Evolutionary conservation across 2,888 invertebrate species (phyloP).

Genomic region (Stegana nigrithorax): DNA sequence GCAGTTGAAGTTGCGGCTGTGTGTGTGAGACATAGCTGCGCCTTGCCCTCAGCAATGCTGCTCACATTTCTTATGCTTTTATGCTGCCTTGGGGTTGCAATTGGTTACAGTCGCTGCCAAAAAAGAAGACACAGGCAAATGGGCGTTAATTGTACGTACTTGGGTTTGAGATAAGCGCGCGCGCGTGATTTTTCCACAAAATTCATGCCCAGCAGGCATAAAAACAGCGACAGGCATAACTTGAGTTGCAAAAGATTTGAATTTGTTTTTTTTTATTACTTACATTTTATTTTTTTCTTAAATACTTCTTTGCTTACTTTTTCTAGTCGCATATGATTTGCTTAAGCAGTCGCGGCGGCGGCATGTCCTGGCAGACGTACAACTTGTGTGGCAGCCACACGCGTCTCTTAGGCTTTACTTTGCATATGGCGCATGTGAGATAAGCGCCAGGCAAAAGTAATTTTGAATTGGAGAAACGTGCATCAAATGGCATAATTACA

Average conservation of each 20-base stretch:
- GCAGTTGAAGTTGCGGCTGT: too few species aligned
- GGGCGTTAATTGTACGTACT: constrained; percentile 64
- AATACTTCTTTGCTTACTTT: constrained; percentile 26
- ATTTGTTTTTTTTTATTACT: too few species aligned
- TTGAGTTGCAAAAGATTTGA: not conserved
- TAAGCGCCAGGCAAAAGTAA: constrained; percentile 17
- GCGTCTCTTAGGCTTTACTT: too few species aligned
- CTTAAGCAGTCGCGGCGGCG: too few species aligned
- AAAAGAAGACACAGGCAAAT: constrained; percentile 43
- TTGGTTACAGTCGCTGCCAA: constrained; percentile 32
- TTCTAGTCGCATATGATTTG: constrained; percentile 12
- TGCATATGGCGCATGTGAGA: constrained; percentile 28
- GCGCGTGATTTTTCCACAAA: constrained; percentile 63
- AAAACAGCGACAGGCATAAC: constrained; percentile 17
- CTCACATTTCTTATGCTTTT: not conserved
- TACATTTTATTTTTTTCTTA: constrained; percentile 8
- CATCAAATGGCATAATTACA: constrained; percentile 57
- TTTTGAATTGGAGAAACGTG: constrained; percentile 56
- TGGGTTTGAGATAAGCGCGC: constrained; percentile 62
- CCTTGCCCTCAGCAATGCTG: not conserved
- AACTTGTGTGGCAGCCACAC: too few species aligned
- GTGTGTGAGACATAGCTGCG: too few species aligned
- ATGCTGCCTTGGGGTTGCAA: constrained; percentile 1
- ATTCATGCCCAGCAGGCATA: constrained; percentile 51
- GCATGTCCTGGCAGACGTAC: too few species aligned